Percentiles rank a stretch among this genome's conserved stretches.
These are phyloP conservation scores for Ascidia mentula DNA, from an alignment of 23 tunicate species.

Conservation along the genomic window DNA sequence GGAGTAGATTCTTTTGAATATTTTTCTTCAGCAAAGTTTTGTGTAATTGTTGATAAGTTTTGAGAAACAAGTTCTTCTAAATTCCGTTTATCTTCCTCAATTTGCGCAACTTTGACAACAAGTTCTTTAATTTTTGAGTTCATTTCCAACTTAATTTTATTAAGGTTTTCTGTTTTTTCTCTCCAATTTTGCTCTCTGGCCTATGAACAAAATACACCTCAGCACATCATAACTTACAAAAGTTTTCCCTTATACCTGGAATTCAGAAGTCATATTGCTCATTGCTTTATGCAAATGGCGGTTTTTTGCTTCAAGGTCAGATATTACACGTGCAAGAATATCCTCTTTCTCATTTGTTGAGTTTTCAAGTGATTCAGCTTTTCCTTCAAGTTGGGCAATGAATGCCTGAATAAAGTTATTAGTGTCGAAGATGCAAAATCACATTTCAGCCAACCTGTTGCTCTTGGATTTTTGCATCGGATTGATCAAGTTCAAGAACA, in stretches of 20 bases:
- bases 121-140: conserved; percentile 21
- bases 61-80: conserved; percentile 75
- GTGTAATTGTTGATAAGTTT: conserved; percentile 62
- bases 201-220: conserved; percentile 6
- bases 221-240: neutral
- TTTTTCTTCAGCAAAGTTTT: conserved; percentile 31
- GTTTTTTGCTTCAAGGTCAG: conserved; percentile 83
- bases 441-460: too few species aligned
- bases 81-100: conserved; percentile 80
- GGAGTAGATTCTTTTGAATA: neutral
- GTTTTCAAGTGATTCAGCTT: conserved; percentile 45
- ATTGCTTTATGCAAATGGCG: conserved; percentile 70
- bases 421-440: too few species aligned
- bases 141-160: neutral
- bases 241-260: conserved; percentile 52
- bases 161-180: conserved; percentile 33
- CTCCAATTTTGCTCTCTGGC: conserved; percentile 75
- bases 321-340: conserved; percentile 77
- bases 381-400: conserved; percentile 35
- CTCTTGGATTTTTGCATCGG: conserved; percentile 61
- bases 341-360: conserved; percentile 78
- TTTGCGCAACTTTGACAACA: conserved; percentile 28
- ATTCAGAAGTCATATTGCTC: conserved; percentile 81
- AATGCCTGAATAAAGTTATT: conserved; percentile 33
- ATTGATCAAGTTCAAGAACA: conserved; percentile 82